Percentiles rank a stretch among this genome's conserved stretches.
phyloP scores from a whole-genome alignment of 2,888 invertebrate genomes.

The Pyrrhosoma nymphula region DNA sequence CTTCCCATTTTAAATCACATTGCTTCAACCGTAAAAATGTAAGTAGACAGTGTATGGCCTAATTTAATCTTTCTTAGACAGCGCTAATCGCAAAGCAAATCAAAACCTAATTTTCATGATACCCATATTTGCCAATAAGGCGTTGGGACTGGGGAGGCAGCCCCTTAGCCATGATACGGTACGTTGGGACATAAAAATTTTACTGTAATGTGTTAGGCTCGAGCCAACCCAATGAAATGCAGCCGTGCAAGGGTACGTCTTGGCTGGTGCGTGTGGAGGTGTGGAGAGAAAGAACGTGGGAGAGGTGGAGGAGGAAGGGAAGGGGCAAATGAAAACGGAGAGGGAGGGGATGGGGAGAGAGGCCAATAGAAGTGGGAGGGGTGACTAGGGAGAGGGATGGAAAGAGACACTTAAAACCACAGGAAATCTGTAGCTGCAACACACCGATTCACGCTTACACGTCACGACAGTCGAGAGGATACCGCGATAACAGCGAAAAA shows the following conservation, averaged over 20 bases:
- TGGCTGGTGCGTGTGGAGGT: conserved; percentile 63
- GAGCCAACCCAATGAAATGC: conserved; percentile 57
- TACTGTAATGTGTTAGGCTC: neutral
- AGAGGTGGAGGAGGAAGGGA: conserved; percentile 63
- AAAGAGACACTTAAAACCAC: conserved; percentile 67
- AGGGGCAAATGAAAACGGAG: conserved; percentile 66
- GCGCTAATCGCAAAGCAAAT: neutral
- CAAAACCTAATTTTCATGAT: neutral
- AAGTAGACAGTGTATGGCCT: too few species aligned
- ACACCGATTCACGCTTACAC: conserved; percentile 66
- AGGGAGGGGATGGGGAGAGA: conserved; percentile 60
- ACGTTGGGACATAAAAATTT: neutral
- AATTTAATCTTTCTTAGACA: neutral
- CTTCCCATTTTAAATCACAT: too few species aligned
- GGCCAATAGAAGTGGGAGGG: conserved; percentile 67
- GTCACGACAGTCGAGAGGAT: conserved; percentile 52
- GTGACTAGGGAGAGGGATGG: conserved; percentile 67
- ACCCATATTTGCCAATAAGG: neutral
- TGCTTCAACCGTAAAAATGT: too few species aligned
- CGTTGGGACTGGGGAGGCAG: neutral
- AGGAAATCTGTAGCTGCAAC: conserved; percentile 67
- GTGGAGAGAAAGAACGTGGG: conserved; percentile 64
- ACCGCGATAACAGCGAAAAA: conserved; percentile 19
- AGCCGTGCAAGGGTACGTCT: conserved; percentile 65
- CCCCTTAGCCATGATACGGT: neutral